Percentiles rank a stretch among this genome's conserved stretches.
Conservation (phyloP, 2,797 vertebrate genomes). For the Brachyalestes nurse region DNA sequence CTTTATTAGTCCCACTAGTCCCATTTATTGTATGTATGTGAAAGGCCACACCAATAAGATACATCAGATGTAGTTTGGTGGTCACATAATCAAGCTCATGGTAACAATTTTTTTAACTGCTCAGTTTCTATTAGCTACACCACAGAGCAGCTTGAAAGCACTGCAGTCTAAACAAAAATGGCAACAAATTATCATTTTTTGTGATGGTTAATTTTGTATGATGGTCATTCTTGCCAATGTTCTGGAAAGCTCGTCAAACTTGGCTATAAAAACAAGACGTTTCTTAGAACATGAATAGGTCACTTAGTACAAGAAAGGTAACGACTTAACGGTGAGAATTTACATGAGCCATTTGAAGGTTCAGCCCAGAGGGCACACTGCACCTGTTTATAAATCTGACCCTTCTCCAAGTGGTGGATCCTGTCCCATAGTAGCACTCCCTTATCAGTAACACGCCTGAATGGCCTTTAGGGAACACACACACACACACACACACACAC, state of each 20-base stretch:
- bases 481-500: constrained; percentile 11
- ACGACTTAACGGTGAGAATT: not conserved
- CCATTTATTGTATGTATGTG: no score
- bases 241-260: not conserved
- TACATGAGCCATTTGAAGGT: constrained; percentile 9
- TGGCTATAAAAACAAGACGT: not conserved
- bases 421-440: constrained; percentile 95
- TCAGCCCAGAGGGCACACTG: constrained; percentile 10
- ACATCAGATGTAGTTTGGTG: no score
- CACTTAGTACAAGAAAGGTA: not conserved
- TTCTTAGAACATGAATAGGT: no score
- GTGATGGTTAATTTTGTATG: no score
- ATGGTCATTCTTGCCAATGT: not conserved
- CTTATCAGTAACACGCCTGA: constrained; percentile 92
- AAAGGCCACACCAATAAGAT: not conserved
- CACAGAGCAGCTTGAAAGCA: no score
- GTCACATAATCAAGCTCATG: no score
- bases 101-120: no score
- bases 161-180: no score
- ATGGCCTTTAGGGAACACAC: constrained; percentile 80
- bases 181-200: no score
- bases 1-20: no score
- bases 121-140: no score
- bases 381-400: constrained; percentile 98
- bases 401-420: constrained; percentile 94